These are phyloP conservation scores for Steatocranus sp. DNA, from an alignment of 2,797 vertebrate genomes.

Conservation along the genomic window DNA sequence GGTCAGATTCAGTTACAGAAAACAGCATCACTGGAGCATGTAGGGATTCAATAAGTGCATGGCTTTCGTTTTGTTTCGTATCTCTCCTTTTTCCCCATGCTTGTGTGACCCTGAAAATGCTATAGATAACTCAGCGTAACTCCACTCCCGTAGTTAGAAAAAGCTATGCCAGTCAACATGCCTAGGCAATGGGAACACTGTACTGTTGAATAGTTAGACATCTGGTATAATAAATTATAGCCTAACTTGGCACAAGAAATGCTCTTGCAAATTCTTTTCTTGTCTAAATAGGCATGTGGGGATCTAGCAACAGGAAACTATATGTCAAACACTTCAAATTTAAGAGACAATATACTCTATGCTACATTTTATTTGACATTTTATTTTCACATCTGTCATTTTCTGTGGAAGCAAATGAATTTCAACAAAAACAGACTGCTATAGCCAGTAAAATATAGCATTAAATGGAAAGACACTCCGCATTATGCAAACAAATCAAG, in stretches of 20 bases:
- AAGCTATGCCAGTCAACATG: neutral
- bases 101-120: neutral
- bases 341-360: neutral
- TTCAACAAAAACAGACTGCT: neutral
- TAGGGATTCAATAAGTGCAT: neutral
- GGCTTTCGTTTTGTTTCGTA: neutral
- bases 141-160: neutral
- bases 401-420: neutral
- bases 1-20: neutral
- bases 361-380: neutral
- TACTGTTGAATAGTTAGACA: slow-evolving; percentile 8
- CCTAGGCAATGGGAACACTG: neutral
- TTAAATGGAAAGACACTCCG: neutral
- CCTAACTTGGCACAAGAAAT: slow-evolving; percentile 6
- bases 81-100: neutral
- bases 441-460: neutral
- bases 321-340: slow-evolving; percentile 12
- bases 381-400: slow-evolving; percentile 2
- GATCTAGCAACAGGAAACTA: neutral
- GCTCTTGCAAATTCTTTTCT: slow-evolving; percentile 20
- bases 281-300: slow-evolving; percentile 5
- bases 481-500: neutral
- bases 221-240: slow-evolving; percentile 25
- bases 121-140: neutral
- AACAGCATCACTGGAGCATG: neutral